These are phyloP conservation scores for Chrysolophus pictus DNA, from an alignment of 2,797 vertebrate species.

Conservation along the genomic window DNA sequence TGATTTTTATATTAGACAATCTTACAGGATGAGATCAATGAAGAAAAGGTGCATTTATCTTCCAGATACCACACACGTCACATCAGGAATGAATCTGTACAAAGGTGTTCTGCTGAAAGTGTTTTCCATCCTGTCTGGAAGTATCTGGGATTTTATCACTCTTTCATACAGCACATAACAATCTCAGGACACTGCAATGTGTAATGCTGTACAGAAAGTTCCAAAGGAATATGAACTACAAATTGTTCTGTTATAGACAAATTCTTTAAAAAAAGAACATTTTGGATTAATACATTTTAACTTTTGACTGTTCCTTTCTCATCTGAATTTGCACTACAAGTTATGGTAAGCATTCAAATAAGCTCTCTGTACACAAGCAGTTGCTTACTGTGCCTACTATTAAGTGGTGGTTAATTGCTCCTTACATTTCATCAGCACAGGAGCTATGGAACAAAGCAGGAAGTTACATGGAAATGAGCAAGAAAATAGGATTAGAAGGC, in stretches of 20 bases:
- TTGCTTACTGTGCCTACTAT: not conserved
- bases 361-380: not conserved
- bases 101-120: not conserved
- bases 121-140: not conserved
- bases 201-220: not conserved
- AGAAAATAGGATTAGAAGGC: slow-evolving; percentile 47
- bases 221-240: not conserved
- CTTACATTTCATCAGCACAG: not conserved
- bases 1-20: not conserved
- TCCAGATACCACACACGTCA: not conserved
- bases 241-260: not conserved
- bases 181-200: not conserved
- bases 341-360: not conserved
- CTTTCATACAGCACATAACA: not conserved
- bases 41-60: not conserved
- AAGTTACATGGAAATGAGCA: slow-evolving; percentile 9
- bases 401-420: not conserved
- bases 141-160: not conserved
- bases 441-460: not conserved
- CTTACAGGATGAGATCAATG: not conserved
- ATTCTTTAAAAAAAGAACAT: not conserved
- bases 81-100: not conserved
- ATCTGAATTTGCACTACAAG: not conserved
- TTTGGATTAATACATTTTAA: not conserved
- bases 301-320: not conserved